Evolutionary conservation across 1,140 invertebrate species (phyloP).

Genomic region (Orchestia grillus): DNA sequence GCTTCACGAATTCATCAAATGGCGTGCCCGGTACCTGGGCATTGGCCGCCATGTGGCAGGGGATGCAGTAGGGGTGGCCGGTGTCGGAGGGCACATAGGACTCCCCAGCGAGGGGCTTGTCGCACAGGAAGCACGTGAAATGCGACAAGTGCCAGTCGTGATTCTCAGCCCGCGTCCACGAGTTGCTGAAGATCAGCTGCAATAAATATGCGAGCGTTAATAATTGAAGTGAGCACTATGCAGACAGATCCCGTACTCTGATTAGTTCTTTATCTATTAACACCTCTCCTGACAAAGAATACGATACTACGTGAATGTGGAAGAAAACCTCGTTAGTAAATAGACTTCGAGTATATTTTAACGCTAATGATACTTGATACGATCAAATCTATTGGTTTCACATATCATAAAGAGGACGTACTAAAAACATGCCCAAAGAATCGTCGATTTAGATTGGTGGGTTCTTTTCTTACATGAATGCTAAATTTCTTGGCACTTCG

Average conservation of each 20-base stretch:
- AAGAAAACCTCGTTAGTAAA: no score
- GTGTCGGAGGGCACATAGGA: slow-evolving; percentile 83
- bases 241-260: not conserved
- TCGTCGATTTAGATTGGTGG: no score
- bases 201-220: slow-evolving; percentile 63
- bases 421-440: no score
- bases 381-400: no score
- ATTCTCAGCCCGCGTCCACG: slow-evolving; percentile 86
- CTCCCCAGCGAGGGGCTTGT: slow-evolving; percentile 82
- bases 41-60: slow-evolving; percentile 83
- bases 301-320: not conserved
- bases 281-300: not conserved
- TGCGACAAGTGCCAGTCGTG: slow-evolving; percentile 88
- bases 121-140: slow-evolving; percentile 89
- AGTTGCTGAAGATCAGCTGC: slow-evolving; percentile 84
- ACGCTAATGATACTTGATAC: no score
- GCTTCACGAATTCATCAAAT: no score
- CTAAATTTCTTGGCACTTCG: no score
- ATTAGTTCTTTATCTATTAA: not conserved
- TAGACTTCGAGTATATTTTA: no score
- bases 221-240: slow-evolving; percentile 53
- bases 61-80: slow-evolving; percentile 80
- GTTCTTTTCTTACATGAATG: no score
- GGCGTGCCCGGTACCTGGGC: slow-evolving; percentile 75
- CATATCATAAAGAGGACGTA: no score